Evolutionary conservation across 2,888 invertebrate genomes (phyloP), one percentile per base, ranked within the genome.

Genomic region (Drosophila meridionalis): DNA sequence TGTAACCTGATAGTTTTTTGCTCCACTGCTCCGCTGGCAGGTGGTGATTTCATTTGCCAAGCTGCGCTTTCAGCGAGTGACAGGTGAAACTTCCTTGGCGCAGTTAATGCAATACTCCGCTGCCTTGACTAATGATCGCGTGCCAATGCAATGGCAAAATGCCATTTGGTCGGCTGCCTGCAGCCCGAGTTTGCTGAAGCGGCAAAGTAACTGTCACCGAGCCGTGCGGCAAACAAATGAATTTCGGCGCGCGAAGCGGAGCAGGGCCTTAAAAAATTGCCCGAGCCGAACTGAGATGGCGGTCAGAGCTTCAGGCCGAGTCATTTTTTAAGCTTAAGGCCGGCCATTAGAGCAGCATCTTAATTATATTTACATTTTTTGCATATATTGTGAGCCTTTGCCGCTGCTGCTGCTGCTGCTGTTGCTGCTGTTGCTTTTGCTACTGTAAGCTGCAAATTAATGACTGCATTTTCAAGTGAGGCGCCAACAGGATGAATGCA

Each of bases 111-210:
- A 36, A 30, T 28, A 30, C 40, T 56, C 63, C 68, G 55, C 58
- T 68, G 52, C 14, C 67, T 66, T 88, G 87, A 90, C 87, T 89
- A 89, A 90, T 88, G 90, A 88, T 90, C 84, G 90, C 89, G 90
- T 89, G 89, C 76, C 85, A 82, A 78, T 85, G 79, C 74, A 75
- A 78, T 76, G 73, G 72, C 70, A 71, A 80, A 72, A 69, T 67
- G 74, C 75, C 80, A 82, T 61, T 78, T 78, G 65, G 59, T 32
- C 14, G 8, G 45, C 6, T 6, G 11, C 28, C 11, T 58, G 74
- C 43, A 42, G 56, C 56, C 5, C 8, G 36, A 45, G 58, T 48
- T 45, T 52, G 50, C 40, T 65, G 56, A 56, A 50, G 69, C 47
- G 62, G 55, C 57, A 60, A 67, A 67, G 50, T 73, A 56, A 63